phyloP scores from a whole-genome alignment of 2,888 invertebrate species.

The Ethmia dodecea region DNA sequence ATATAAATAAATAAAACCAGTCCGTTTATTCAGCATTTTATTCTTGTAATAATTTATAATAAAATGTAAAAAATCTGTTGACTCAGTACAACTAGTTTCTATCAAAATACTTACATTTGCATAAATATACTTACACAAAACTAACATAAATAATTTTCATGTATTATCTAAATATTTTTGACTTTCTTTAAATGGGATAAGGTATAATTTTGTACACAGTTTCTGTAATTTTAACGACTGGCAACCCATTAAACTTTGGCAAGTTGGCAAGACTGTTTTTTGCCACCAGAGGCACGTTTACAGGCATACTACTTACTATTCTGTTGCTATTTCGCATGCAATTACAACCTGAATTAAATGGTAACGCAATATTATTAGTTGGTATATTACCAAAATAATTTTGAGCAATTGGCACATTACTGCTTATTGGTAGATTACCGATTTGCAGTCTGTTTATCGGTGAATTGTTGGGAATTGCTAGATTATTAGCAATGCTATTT shows the following conservation, averaged over 20 bases:
- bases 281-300: constrained; percentile 6
- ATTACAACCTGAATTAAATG: constrained; percentile 3
- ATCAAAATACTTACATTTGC: too few relatives aligned
- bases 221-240: constrained; percentile 37
- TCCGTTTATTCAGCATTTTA: too few relatives aligned
- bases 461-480: constrained; percentile 13
- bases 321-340: too few relatives aligned
- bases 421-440: constrained; percentile 8
- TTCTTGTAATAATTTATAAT: too few relatives aligned
- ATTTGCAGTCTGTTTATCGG: constrained; percentile 7
- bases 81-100: too few relatives aligned
- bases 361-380: constrained; percentile 9
- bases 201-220: constrained; percentile 30
- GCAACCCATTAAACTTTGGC: constrained; percentile 36
- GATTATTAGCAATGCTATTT: constrained; percentile 10
- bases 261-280: constrained; percentile 20
- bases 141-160: too few relatives aligned
- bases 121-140: too few relatives aligned
- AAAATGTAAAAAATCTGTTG: too few relatives aligned
- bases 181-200: too few relatives aligned
- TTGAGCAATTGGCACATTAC: constrained; percentile 12
- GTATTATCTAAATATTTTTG: too few relatives aligned
- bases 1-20: too few relatives aligned
- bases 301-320: too few relatives aligned
- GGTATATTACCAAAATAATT: constrained; percentile 3